Percentiles rank a stretch among this genome's conserved stretches.
phyloP scores from a whole-genome alignment of 2,888 invertebrate genomes.

The Tuta absoluta region DNA sequence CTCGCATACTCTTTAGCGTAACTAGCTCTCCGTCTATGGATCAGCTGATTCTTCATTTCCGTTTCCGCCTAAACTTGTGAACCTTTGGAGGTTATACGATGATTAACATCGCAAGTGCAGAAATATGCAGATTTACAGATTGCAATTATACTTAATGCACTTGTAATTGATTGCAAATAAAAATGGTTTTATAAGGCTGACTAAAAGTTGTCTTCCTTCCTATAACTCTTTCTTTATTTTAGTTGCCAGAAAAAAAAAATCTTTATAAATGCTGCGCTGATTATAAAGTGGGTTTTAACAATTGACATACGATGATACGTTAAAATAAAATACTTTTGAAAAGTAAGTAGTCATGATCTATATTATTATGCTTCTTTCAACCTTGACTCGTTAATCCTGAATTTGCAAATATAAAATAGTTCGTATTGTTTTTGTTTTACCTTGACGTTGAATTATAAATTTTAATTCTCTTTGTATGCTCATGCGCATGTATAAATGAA shows the following conservation, averaged over 20 bases:
- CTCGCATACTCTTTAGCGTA: no score
- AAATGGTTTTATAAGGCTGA: not conserved
- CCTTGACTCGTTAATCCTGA: no score
- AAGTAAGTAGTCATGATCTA: no score
- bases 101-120: constrained; percentile 7
- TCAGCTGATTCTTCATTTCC: constrained; percentile 10
- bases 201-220: no score
- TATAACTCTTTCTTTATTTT: no score
- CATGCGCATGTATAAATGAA: not conserved
- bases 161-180: constrained; percentile 7
- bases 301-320: no score
- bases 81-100: constrained; percentile 14
- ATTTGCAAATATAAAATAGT: no score
- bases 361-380: no score
- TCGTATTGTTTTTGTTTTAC: not conserved
- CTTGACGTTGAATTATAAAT: not conserved
- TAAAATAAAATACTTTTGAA: no score
- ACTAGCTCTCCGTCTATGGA: not conserved
- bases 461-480: not conserved
- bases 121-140: not conserved
- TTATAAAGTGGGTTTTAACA: no score
- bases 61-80: constrained; percentile 23
- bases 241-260: no score
- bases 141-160: not conserved
- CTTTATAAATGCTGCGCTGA: no score